Base-by-base conservation (phyloP, 2,113 vertebrate genomes). In the Pluvialis apricaria region DNA sequence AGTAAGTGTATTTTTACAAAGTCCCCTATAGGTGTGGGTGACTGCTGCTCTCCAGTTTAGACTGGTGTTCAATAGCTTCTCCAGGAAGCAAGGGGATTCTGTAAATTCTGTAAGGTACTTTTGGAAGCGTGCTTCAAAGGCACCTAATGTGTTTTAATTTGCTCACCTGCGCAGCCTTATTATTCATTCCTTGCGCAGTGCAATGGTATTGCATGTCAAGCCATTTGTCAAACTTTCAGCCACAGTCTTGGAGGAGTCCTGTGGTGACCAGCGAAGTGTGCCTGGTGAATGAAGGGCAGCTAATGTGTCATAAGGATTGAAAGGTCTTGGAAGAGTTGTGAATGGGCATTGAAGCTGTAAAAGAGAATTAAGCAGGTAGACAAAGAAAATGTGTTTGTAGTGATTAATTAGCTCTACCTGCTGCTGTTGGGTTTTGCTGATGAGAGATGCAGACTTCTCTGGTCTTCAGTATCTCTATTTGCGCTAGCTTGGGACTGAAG, bases 311-410 rank as follows among this genome's bases (percentile, higher is more conserved):
- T 16, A 34, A 31, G n/a, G 62, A 60, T 11, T 21, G 45, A 42
- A 16, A 82, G 44, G n/a, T 36, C 31, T 54, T 73, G 62, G 58
- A 49, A 54, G 28, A 55, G 29, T 0, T 82, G 61, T 79, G 68
- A 13, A 2, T 3, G 29, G 60, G 9, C 16, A 34, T 1, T 61
- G 70, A 13, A 68, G 13, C 2, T 47, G 4, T 34, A 5, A 5
- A 51, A 34, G 84, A 22, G 36, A 85, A 64, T 51, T 61, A 40
- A 80, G 49, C 40, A 55, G 21, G 13, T 3, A 65, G 42, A 18
- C 4, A 24, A 24, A 38, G 32, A 73, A 78, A 62, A 52, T 25
- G 3, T 10, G 7, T 40, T 70, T 57, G 21, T 24, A 29, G 51
- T 26, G 54, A 44, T 51, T 58, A 49, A 57, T 68, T 64, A 44